Conservation (phyloP, 2,888 invertebrate genomes). For the Trichogramma dendrolimi region DNA sequence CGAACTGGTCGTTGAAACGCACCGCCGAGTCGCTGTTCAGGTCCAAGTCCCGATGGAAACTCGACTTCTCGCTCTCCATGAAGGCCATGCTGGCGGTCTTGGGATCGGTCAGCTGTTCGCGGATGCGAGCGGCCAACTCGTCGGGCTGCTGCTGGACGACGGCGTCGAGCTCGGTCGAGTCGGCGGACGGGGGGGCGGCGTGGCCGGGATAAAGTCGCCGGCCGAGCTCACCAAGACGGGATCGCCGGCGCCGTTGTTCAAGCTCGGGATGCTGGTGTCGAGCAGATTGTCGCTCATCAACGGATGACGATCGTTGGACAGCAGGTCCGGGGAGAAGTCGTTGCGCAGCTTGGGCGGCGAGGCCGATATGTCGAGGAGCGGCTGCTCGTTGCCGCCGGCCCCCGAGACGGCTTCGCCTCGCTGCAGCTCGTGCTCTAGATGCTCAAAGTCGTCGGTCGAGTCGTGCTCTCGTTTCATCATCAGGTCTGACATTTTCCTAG, state of each 20-base stretch:
- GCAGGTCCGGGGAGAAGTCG: conserved; percentile 1
- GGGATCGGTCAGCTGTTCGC: conserved; percentile 22
- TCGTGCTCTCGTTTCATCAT: conserved; percentile 60
- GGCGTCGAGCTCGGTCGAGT: conserved; percentile 38
- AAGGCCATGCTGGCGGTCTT: conserved; percentile 41
- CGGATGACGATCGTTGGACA: conserved; percentile 34
- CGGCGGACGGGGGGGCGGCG: conserved; percentile 44
- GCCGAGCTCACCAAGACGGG: conserved; percentile 30
- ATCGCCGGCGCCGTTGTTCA: conserved; percentile 25
- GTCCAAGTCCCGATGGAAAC: conserved; percentile 11
- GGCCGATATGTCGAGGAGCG: conserved; percentile 28
- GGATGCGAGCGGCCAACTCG: conserved; percentile 28
- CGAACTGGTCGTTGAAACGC: conserved; percentile 14
- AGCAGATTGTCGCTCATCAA: conserved; percentile 32
- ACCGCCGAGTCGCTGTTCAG: conserved; percentile 4
- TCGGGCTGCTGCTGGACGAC: conserved; percentile 20
- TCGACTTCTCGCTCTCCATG: conserved; percentile 37
- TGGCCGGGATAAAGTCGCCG: conserved; percentile 32
- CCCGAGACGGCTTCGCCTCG: conserved; percentile 33
- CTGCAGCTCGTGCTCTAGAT: conserved; percentile 60
- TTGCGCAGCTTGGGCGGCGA: conserved; percentile 6
- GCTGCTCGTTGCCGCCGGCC: conserved; percentile 16
- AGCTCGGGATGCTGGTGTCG: conserved; percentile 35
- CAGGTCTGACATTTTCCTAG: conserved; percentile 23
- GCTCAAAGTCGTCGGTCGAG: conserved; percentile 72